Evolutionary conservation across 2,113 vertebrate genomes (phyloP).

Genomic region (Corythornis madagascariensis): DNA sequence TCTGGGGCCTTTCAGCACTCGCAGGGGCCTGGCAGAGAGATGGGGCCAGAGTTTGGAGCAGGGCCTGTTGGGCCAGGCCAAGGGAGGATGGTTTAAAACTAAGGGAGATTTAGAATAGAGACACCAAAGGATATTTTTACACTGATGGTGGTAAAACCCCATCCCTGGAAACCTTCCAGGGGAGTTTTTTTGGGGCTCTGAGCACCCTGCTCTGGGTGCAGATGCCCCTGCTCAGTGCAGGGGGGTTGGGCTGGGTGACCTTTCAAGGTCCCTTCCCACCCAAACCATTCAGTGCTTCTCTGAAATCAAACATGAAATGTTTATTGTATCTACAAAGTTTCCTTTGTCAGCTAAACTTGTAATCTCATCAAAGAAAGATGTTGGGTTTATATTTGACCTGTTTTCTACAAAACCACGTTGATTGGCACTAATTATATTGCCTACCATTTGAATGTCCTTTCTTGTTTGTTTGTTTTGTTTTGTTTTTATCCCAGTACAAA

Average conservation of each 20-base stretch:
- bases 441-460: neutral
- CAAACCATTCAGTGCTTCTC: neutral
- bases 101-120: neutral
- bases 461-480: neutral
- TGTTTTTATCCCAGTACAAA: neutral
- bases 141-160: neutral
- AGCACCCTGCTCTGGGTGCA: neutral
- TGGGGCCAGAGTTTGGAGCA: no score
- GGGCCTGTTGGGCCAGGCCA: neutral
- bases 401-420: slow-evolving; percentile 24
- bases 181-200: neutral
- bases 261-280: neutral
- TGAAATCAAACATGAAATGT: neutral
- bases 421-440: slow-evolving; percentile 22
- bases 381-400: slow-evolving; percentile 16
- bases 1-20: neutral
- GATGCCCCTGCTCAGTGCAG: neutral
- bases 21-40: no score
- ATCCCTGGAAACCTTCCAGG: neutral
- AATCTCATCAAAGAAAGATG: neutral
- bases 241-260: neutral
- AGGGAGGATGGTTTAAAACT: neutral
- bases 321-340: neutral
- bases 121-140: neutral
- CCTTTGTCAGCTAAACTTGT: neutral